Evolutionary conservation across 2,113 vertebrate species (phyloP), one percentile per base, ranked within the genome.

Genomic region (Aldabrachelys gigantea): DNA sequence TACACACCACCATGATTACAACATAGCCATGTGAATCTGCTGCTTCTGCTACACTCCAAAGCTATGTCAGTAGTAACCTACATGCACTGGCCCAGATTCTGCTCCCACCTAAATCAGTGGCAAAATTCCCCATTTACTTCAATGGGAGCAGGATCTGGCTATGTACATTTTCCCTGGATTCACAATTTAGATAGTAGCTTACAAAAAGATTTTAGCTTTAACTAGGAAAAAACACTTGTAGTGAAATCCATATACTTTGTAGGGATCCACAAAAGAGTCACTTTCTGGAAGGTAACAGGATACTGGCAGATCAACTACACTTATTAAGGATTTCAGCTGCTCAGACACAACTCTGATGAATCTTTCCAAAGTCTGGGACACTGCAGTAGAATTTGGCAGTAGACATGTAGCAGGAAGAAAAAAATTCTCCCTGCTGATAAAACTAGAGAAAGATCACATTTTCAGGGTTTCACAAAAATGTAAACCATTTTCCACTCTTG

Each of bases 221-320:
- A 53, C 72, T 65, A 53, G 54, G 85, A 85, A 94, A 94, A 97
- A 81, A 21, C 79, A 88, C 80, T 92, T 0, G 0, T 47, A 89
- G 54, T 87, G 19, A 92, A 97, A 96, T 95, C 91, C 91, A 90
- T 91, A 95, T 93, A 83, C 80, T 93, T 96, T 86, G 95, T 16
- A 94, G 90, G 88, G 83, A 97, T 92, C 85, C 89, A 91, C 84
- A 82, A 92, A 95, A 85, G 82, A 93, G 91, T 56, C 59, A 87
- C 72, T 5, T 5, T 13, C 79, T 85, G 80, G 95, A 86, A 83
- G 86, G 90, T 35, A 85, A 72, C 24, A 94, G 56, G 52, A 9
- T 38, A 89, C 94, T 69, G 89, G 80, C 82, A 95, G 89, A 57
- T 96, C 72, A 82, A 94, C 85, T 87, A 54, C 21, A 22, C 21